Conservation (phyloP, 2,113 vertebrate genomes). For the Dendrocopos noguchii region DNA sequence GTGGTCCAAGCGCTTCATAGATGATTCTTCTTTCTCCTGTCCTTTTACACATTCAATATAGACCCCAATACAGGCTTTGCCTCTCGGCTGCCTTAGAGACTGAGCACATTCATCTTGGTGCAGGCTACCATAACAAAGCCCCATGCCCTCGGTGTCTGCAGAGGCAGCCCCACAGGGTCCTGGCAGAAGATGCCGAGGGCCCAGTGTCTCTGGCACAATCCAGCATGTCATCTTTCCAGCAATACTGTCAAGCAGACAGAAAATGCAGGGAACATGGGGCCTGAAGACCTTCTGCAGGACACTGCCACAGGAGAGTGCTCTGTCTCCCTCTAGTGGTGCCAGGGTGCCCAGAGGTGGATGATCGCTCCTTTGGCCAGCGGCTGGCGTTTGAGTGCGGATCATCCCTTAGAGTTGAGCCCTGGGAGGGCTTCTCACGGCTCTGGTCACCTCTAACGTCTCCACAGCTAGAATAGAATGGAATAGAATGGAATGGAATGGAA, state of each 20-base stretch:
- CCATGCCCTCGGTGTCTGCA: fast-evolving
- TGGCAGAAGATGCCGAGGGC: fast-evolving
- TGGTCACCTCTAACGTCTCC: not conserved
- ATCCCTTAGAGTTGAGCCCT: fast-evolving
- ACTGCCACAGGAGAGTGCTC: not conserved
- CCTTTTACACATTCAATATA: fast-evolving
- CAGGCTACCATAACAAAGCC: not conserved
- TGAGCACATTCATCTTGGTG: fast-evolving
- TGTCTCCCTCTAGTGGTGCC: constrained; percentile 47
- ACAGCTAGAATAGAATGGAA: too few relatives aligned
- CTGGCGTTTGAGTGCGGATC: not conserved
- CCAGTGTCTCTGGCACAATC: fast-evolving
- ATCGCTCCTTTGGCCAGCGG: fast-evolving
- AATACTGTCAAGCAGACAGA: not conserved
- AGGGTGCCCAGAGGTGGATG: not conserved
- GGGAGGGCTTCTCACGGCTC: not conserved
- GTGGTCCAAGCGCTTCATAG: not conserved
- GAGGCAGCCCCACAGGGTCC: fast-evolving
- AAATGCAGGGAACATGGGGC: not conserved
- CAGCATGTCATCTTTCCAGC: not conserved
- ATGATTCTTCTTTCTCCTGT: fast-evolving
- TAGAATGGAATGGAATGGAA: too few relatives aligned
- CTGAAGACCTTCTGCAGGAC: not conserved
- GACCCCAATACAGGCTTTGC: fast-evolving
- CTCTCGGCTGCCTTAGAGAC: fast-evolving